Percentiles rank a stretch among this genome's conserved stretches.
Evolutionary conservation across 1,140 invertebrate species (phyloP).

Genomic region (Myzus persicae): DNA sequence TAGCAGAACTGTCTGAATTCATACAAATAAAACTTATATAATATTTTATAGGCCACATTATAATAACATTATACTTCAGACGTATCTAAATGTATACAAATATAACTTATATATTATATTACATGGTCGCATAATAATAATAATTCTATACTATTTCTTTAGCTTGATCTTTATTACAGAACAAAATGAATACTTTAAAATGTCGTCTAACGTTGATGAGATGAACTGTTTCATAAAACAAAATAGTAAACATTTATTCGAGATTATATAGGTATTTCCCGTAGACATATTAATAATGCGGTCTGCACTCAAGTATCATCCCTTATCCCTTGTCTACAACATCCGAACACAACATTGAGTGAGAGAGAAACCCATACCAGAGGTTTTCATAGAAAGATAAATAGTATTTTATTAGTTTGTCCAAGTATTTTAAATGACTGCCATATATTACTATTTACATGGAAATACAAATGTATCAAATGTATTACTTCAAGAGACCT

Average conservation of each 20-base stretch:
- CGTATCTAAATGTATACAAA: neutral
- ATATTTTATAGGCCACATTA: neutral
- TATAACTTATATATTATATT: neutral
- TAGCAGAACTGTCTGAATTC: neutral
- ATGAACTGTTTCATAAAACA: neutral
- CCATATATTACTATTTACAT: neutral
- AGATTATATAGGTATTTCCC: neutral
- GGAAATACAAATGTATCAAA: conserved; percentile 13
- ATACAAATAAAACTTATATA: neutral
- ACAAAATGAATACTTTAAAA: neutral
- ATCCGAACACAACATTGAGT: neutral
- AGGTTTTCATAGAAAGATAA: conserved; percentile 14
- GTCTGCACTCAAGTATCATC: neutral
- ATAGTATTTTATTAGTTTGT: conserved; percentile 32
- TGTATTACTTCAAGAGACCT: neutral
- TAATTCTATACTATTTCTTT: neutral
- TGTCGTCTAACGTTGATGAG: neutral
- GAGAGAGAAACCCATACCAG: neutral
- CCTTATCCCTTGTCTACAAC: neutral
- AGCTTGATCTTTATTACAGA: neutral
- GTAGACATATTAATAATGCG: conserved; percentile 5
- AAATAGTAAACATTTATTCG: neutral
- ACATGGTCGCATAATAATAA: neutral
- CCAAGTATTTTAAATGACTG: neutral
- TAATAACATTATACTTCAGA: neutral